Conservation (phyloP, 1,140 invertebrate species). For the Cardiocondyla obscurior region DNA sequence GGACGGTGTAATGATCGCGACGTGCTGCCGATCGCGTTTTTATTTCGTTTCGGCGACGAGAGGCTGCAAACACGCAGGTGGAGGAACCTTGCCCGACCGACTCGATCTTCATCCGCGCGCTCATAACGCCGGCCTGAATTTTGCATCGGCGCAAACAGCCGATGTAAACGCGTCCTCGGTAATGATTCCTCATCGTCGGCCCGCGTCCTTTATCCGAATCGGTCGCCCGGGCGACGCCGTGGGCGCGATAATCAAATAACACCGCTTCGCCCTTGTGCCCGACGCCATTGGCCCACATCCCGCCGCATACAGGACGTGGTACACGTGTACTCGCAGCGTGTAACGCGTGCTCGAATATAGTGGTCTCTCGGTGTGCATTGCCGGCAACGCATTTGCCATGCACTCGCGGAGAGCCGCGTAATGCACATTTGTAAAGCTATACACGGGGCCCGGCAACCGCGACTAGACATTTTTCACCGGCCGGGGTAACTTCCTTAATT, state of each 20-base stretch:
- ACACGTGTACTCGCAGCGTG: slow-evolving; percentile 69
- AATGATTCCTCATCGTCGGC: slow-evolving; percentile 48
- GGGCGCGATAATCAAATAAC: slow-evolving; percentile 68
- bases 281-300: slow-evolving; percentile 69
- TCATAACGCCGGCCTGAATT: slow-evolving; percentile 4
- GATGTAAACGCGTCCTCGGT: slow-evolving; percentile 28
- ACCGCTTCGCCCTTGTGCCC: slow-evolving; percentile 60
- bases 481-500: slow-evolving; percentile 61
- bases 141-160: neutral
- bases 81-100: neutral
- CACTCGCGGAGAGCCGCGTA: slow-evolving; percentile 50
- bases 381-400: slow-evolving; percentile 62
- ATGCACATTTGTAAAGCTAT: slow-evolving; percentile 68
- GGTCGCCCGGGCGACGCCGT: slow-evolving; percentile 47
- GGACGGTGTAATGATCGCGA: slow-evolving; percentile 20
- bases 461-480: slow-evolving; percentile 62
- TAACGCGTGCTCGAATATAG: slow-evolving; percentile 73
- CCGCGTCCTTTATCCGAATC: slow-evolving; percentile 54
- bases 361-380: slow-evolving; percentile 64
- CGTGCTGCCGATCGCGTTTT: slow-evolving; percentile 5
- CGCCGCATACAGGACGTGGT: slow-evolving; percentile 60
- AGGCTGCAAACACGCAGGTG: neutral
- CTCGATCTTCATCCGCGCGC: neutral
- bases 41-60: neutral
- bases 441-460: slow-evolving; percentile 51